Base-by-base conservation (phyloP, 2,113 vertebrate genomes). In the Paralichthys olivaceus region DNA sequence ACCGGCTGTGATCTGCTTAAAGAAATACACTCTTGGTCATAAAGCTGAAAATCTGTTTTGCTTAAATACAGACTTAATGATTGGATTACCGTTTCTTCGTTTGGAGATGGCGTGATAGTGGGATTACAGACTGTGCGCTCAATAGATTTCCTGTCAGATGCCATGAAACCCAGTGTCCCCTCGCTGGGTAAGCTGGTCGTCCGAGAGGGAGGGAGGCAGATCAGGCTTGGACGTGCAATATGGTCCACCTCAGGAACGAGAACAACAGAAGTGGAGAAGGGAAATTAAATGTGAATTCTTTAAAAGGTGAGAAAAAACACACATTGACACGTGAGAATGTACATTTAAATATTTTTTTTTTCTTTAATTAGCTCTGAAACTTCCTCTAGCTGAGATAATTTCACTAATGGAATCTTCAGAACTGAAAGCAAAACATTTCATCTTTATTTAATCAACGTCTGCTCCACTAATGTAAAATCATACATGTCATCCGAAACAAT, bases 111-210 rank as follows among this genome's bases (percentile, higher is more conserved):
- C 71, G 81, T 81, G 89, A 84, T 80, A 62, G 86, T 75, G 83
- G 91, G 89, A 92, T 93, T 92, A 92, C 89, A 79, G 82, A 73
- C 77, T 79, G 71, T 14, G 83, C 64, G 47, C 76, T 85, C 77
- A 66, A 89, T 91, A 79, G 89, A 93, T 92, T 91, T 91, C 79
- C 84, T 90, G 91, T 91, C 89, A 90, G 88, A 89, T 81, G 81
- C 67, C 83, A 85, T 77, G 65, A 90, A 87, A 81, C 83, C 81
- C 69, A 22, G 70, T 78, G 73, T 83, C 68, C 75, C 67, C 64
- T 65, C 64, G 13, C 68, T 73, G 66, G 65, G 67, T 79, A 71
- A 75, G 75, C 77, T 62, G 69, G 55, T 69, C 37, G 56, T 60
- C 60, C 43, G 62, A 74, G 74, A 63, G 74, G 75, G 66, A 59